phyloP scores from a whole-genome alignment of 2,797 vertebrate genomes.

The Smutsia temminckii region DNA sequence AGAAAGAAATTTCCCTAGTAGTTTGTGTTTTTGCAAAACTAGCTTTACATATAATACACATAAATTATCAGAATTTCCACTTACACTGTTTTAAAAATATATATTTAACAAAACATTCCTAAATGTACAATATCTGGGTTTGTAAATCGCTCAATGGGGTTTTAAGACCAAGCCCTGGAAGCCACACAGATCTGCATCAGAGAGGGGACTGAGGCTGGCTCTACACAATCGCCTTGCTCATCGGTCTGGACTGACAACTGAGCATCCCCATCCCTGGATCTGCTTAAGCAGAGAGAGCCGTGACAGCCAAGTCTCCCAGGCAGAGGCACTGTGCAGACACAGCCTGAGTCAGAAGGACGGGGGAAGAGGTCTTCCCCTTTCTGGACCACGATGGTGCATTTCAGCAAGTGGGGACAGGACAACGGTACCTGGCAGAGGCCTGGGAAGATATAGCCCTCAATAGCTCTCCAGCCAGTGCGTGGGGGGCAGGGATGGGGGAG shows the following conservation, averaged over 20 bases:
- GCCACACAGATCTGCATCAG: slow-evolving; percentile 74
- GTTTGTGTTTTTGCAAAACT: slow-evolving; percentile 81
- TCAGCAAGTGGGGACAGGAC: slow-evolving; percentile 80
- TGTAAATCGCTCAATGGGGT: slow-evolving; percentile 59
- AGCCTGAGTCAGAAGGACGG: slow-evolving; percentile 79
- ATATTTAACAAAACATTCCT: slow-evolving; percentile 83
- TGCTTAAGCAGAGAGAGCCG: background rate
- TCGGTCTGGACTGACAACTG: slow-evolving; percentile 23
- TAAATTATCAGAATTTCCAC: slow-evolving; percentile 85
- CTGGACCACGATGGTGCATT: slow-evolving; percentile 73
- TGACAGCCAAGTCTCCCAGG: background rate
- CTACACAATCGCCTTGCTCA: background rate
- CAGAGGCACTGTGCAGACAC: slow-evolving; percentile 72
- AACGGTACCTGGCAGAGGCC: slow-evolving; percentile 58
- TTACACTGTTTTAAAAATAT: slow-evolving; percentile 83
- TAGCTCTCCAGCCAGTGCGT: background rate
- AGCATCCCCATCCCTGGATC: background rate
- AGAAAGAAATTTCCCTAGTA: slow-evolving; percentile 79
- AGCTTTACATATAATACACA: slow-evolving; percentile 87
- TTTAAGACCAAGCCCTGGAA: slow-evolving; percentile 78
- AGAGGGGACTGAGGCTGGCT: slow-evolving; percentile 69
- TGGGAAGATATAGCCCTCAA: slow-evolving; percentile 78
- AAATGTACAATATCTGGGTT: slow-evolving; percentile 79
- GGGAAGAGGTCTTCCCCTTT: slow-evolving; percentile 64
- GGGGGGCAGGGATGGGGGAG: background rate